Evolutionary conservation across 2,797 vertebrate genomes (phyloP), one percentile per base, ranked within the genome.

Genomic region (Danio tinwini): DNA sequence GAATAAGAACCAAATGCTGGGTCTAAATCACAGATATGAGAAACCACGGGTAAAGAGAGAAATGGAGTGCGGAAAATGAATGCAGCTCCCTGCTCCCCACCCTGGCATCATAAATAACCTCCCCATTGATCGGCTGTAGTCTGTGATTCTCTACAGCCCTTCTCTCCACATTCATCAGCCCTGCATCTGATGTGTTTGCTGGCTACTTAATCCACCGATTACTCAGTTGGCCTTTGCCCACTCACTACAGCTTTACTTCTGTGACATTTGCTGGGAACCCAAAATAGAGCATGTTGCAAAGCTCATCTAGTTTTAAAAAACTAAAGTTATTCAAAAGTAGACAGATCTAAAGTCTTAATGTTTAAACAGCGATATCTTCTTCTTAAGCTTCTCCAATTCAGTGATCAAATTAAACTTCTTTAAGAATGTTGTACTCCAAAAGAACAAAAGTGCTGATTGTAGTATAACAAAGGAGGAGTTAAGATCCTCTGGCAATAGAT

Each of bases 61-160:
- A 85, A 85, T 81, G 19, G 84, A 78, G 6, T 69, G 55, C 0
- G 2, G 70, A 88, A 90, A 89, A 92, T 87, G 11, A 82, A 93
- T 91, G 88, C 81, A 82, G 86, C 85, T 85, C 83, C 88, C 82
- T 67, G 82, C 83, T 85, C 80, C 55, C 58, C 6, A 63, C 78
- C 80, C 83, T 65, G 45, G 75, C 86, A 87, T 90, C 89, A 89
- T 93, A 91, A 92, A 93, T 93, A 90, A 93, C 88, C 86, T 84
- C 86, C 62, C 82, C 91, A 92, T 92, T 90, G 93, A 92, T 92
- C 90, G 87, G 65, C 86, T 85, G 82, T 85, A 85, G 91, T 91
- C 90, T 91, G 86, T 81, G 85, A 86, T 87, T 87, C 85, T 88
- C 85, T 0, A 64, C 21, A 55, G 87, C 82, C 84, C 83, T 85